Percentiles rank a stretch among this genome's conserved stretches.
Evolutionary conservation across 2,888 invertebrate genomes (phyloP).

Genomic region (Eudemis profundana): DNA sequence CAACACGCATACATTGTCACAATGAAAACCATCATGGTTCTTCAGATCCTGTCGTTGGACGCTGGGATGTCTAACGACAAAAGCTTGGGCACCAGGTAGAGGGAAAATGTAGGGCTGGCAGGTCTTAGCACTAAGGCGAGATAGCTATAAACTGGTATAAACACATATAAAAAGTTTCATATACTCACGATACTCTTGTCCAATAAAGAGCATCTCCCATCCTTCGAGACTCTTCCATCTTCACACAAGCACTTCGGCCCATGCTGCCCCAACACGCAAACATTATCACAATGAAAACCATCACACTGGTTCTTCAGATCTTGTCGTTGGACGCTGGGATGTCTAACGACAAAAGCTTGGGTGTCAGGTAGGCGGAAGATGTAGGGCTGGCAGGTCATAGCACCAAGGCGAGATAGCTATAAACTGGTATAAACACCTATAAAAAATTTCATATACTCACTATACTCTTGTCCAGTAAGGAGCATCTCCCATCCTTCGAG

Average conservation of each 20-base stretch:
- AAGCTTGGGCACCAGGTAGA: slow-evolving; percentile 62
- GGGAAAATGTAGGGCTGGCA: slow-evolving; percentile 81
- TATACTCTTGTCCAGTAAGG: slow-evolving; percentile 48
- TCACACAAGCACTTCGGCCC: slow-evolving; percentile 82
- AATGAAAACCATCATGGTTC: slow-evolving; percentile 72
- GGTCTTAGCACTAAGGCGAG: slow-evolving; percentile 70
- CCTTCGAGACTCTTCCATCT: slow-evolving; percentile 68
- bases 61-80: slow-evolving; percentile 65
- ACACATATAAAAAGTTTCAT: no score
- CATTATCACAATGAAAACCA: slow-evolving; percentile 78
- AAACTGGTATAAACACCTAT: no score
- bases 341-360: slow-evolving; percentile 63
- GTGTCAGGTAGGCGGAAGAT: slow-evolving; percentile 72
- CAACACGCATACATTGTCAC: slow-evolving; percentile 87
- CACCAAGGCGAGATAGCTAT: no score
- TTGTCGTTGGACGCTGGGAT: slow-evolving; percentile 64
- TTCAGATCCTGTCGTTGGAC: slow-evolving; percentile 62
- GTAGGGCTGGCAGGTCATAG: slow-evolving; percentile 74
- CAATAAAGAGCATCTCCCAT: slow-evolving; percentile 56
- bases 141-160: no score
- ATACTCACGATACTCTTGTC: slow-evolving; percentile 56
- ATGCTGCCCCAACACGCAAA: slow-evolving; percentile 84
- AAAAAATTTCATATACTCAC: slow-evolving; percentile 55
- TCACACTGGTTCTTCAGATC: slow-evolving; percentile 77
- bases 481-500: slow-evolving; percentile 57